A percentile compares a stretch with the other conserved stretches of the same genome.
Conservation (phyloP, 2,113 vertebrate genomes). For the Hemiprocne comata region DNA sequence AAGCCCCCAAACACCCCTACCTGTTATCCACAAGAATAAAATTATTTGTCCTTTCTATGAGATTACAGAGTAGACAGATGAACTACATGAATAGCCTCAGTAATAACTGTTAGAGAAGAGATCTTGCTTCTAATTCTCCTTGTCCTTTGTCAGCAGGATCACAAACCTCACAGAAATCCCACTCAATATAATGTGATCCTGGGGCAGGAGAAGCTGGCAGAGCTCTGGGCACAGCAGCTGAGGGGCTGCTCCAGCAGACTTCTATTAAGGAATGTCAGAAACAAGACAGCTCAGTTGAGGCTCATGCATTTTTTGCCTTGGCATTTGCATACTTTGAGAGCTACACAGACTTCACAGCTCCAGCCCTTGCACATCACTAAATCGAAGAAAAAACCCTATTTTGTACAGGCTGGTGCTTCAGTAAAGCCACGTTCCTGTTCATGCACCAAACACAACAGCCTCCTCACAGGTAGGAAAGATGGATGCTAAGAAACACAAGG, state of each 20-base stretch:
- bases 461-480: neutral
- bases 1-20: neutral
- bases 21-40: fast-evolving
- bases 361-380: neutral
- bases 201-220: fast-evolving
- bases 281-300: neutral
- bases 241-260: neutral
- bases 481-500: neutral
- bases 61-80: neutral
- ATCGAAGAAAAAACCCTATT: fast-evolving
- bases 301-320: neutral
- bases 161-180: neutral
- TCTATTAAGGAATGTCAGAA: neutral
- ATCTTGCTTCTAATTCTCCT: neutral
- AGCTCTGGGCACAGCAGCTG: fast-evolving
- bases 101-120: neutral
- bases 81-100: neutral
- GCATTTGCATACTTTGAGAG: neutral
- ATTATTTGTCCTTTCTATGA: neutral
- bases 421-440: neutral
- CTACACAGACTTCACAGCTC: neutral
- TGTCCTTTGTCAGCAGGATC: neutral
- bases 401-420: neutral
- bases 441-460: neutral
- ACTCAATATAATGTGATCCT: fast-evolving